phyloP scores from a whole-genome alignment of 2,113 vertebrate species.

The Scopus umbretta region DNA sequence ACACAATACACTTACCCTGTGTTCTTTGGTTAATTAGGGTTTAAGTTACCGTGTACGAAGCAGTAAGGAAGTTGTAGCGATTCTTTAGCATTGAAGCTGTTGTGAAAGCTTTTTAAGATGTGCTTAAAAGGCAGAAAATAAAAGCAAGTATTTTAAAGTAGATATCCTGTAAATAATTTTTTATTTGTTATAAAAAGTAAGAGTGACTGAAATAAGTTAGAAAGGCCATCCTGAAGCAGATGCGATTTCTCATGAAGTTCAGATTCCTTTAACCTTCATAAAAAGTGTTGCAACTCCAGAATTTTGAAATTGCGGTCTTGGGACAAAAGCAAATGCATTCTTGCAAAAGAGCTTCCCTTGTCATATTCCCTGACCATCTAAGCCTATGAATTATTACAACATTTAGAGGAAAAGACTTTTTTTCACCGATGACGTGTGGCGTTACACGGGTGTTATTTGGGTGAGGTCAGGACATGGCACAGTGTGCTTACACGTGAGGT shows the following conservation, averaged over 20 bases:
- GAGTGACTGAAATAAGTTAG: not conserved
- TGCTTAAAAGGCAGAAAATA: not conserved
- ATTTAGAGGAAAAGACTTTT: not conserved
- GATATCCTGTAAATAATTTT: not conserved
- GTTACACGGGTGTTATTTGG: not conserved
- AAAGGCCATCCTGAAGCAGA: not conserved
- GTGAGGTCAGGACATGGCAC: too few species aligned
- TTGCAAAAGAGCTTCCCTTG: slow-evolving; percentile 17
- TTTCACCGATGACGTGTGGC: not conserved
- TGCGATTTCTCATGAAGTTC: not conserved
- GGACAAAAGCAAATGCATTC: not conserved
- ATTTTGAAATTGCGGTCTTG: slow-evolving; percentile 30
- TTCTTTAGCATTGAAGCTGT: not conserved
- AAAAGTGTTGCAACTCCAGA: not conserved
- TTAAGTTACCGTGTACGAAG: not conserved
- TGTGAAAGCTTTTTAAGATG: not conserved
- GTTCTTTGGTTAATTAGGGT: not conserved
- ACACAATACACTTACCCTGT: not conserved
- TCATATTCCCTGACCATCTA: not conserved
- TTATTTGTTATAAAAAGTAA: not conserved
- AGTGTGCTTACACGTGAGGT: fast-evolving
- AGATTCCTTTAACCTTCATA: not conserved
- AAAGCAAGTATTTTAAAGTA: not conserved
- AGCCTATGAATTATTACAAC: not conserved
- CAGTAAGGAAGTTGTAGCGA: not conserved